Percentiles rank a stretch among this genome's conserved stretches.
These are phyloP conservation scores for Corythornis cristatus DNA, from an alignment of 2,113 vertebrate genomes.

Conservation along the genomic window DNA sequence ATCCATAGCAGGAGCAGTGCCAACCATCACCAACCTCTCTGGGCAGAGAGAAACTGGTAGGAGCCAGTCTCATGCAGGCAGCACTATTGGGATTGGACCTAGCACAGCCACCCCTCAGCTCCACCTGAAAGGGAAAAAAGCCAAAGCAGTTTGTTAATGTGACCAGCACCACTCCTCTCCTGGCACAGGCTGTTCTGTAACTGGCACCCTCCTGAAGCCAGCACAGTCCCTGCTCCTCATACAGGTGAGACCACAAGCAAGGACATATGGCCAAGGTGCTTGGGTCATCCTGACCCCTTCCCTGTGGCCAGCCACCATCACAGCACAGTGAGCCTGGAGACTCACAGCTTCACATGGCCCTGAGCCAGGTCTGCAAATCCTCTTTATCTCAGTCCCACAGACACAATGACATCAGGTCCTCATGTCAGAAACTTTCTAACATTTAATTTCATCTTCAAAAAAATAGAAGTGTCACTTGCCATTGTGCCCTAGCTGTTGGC, in stretches of 20 bases:
- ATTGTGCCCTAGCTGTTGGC: not conserved
- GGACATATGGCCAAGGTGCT: not conserved
- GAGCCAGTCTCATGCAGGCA: not conserved
- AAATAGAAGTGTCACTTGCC: not conserved
- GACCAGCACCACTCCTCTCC: not conserved
- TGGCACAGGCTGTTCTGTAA: not conserved
- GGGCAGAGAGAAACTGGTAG: not conserved
- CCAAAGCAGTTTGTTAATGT: not conserved
- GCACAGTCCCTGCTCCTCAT: not conserved
- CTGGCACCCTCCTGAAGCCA: not conserved
- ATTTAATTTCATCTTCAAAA: not conserved
- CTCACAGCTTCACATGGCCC: rapidly evolving
- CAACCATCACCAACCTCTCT: not conserved
- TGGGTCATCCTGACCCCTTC: not conserved
- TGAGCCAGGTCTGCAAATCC: not conserved
- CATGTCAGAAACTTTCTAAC: not conserved
- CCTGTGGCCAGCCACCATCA: not conserved
- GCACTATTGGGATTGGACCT: rapidly evolving
- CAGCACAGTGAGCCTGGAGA: not conserved
- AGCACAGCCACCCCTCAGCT: not conserved
- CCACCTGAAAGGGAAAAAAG: not conserved
- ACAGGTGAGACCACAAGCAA: not conserved
- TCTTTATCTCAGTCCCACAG: not conserved
- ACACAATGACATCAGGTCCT: not conserved
- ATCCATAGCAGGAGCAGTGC: not conserved